Percentiles rank a stretch among this genome's conserved stretches.
Conservation (phyloP, 2,797 vertebrate genomes). For the Cynodonichthys magdalenae region DNA sequence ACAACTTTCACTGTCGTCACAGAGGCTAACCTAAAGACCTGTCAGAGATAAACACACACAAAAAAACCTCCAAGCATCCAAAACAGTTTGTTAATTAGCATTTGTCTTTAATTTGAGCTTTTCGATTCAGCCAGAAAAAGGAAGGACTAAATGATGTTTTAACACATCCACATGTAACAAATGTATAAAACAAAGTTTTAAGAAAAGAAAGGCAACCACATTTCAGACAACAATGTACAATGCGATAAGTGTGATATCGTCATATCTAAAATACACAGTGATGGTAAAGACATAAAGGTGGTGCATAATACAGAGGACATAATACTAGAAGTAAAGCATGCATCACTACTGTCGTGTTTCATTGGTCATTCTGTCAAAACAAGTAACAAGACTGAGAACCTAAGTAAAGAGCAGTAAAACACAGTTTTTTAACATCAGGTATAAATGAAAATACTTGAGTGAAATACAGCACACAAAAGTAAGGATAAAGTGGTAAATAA, state of each 20-base stretch:
- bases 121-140: constrained; percentile 75
- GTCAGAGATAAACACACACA: constrained; percentile 9
- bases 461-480: constrained; percentile 54
- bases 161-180: constrained; percentile 79
- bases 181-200: constrained; percentile 69
- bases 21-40: constrained; percentile 6
- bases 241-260: constrained; percentile 43
- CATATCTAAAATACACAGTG: constrained; percentile 47
- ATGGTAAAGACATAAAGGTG: constrained; percentile 43
- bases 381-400: constrained; percentile 39
- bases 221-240: constrained; percentile 54
- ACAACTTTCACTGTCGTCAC: constrained; percentile 40
- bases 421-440: constrained; percentile 59
- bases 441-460: constrained; percentile 37
- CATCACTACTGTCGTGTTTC: constrained; percentile 44
- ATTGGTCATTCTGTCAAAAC: constrained; percentile 43
- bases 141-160: constrained; percentile 57
- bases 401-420: constrained; percentile 32
- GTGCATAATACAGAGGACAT: constrained; percentile 61
- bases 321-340: constrained; percentile 66
- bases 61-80: constrained; percentile 14
- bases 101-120: constrained; percentile 63
- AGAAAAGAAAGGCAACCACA: constrained; percentile 66
- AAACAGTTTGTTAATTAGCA: constrained; percentile 32
- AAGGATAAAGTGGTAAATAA: constrained; percentile 50